Base-by-base conservation (phyloP, 2,888 invertebrate species). In the Argyresthia albistria region DNA sequence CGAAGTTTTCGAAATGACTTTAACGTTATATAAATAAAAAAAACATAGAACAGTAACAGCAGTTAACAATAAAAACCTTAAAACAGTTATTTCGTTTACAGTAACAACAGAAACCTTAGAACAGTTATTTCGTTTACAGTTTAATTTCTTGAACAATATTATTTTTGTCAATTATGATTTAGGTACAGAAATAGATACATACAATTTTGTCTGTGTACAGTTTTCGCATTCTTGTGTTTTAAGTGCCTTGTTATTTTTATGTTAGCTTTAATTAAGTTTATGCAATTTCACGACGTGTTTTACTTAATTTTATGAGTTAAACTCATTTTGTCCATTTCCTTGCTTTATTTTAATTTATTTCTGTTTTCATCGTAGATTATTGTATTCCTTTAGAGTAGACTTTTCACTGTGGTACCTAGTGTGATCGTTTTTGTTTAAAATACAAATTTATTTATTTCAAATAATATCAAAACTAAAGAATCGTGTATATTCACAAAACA, bases 321-420 rank as follows among this genome's bases (percentile, higher is more conserved):
- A 84, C 84, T 84, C 84, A 73, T 56, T 25, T 53, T 64, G 77
- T 79, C 80, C 68, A 65, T 68, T 68, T 60, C 73, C 76, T 80
- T 80, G 79, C 76, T 74, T 70, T 69, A 67, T 69, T 71, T 65
- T 79, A 70, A 75, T 76, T 79, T 73, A 79, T 77, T 73, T 16
- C 35, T 35, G 25, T 12, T 11, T 50, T 50, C 25, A 25, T 25
- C 3, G 6, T 25, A 25, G 25, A 25, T 25, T 25, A 25, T 25
- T 25, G 2, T 50, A 43, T n/a, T 39, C 15, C 15, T 39, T 49
- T 25, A 25, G 25, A 25, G 25, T 25, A 15, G 6, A 2, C 12
- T 35, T 47, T 25, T 16, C 8, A 35, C 35, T 12, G 36, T 51
- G 47, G 51, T 54, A 57, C 35, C 49, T 52, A 54, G 57, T 54